A percentile compares a stretch with the other conserved stretches of the same genome.
These are phyloP conservation scores for Dicrostonyx torquatus DNA, from an alignment of 2,797 vertebrate genomes.

Conservation along the genomic window DNA sequence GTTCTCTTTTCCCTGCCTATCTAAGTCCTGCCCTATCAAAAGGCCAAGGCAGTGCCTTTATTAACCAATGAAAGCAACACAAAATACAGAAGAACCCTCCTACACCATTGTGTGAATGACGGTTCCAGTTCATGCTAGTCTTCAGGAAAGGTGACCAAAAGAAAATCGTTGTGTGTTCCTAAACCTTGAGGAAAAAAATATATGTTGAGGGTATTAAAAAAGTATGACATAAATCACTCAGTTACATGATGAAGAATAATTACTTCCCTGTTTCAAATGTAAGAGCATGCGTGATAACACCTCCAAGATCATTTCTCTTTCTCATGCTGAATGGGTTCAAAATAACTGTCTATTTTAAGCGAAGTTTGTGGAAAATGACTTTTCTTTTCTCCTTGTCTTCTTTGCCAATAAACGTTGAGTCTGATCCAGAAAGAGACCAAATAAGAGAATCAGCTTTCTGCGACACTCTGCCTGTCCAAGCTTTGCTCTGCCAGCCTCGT, in stretches of 20 bases:
- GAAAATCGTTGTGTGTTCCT: background rate
- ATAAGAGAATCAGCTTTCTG: background rate
- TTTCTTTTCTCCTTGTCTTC: background rate
- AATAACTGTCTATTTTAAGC: slow-evolving; percentile 13
- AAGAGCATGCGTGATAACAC: background rate
- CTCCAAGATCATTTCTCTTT: background rate
- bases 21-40: no score
- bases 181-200: background rate
- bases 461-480: background rate
- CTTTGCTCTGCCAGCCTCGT: background rate
- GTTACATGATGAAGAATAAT: background rate
- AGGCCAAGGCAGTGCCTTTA: no score
- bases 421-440: background rate
- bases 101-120: slow-evolving; percentile 46
- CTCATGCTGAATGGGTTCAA: background rate
- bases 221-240: background rate
- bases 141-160: background rate
- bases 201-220: background rate
- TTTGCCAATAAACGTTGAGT: slow-evolving; percentile 8
- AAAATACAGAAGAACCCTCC: no score
- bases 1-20: no score
- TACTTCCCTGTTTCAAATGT: background rate
- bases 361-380: background rate
- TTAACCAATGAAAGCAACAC: no score
- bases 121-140: background rate